A percentile compares a stretch with the other conserved stretches of the same genome.
phyloP scores from a whole-genome alignment of 2,113 vertebrate species.

The Nannobrachium achirus region DNA sequence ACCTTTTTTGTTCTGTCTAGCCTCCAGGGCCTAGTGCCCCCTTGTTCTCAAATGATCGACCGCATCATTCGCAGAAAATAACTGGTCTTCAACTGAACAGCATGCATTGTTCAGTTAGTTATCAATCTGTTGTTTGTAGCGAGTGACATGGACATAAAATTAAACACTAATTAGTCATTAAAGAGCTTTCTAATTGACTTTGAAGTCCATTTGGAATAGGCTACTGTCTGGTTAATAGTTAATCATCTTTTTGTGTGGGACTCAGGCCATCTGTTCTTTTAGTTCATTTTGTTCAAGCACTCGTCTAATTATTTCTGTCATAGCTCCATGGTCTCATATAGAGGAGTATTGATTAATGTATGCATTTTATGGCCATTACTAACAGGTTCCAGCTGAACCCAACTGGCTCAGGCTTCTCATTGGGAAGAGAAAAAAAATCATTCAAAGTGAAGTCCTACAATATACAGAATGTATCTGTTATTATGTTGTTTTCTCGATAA shows the following conservation, averaged over 20 bases:
- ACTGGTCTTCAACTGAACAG: neutral
- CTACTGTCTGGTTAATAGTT: slow-evolving; percentile 9
- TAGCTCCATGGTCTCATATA: neutral
- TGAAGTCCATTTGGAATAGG: slow-evolving; percentile 16
- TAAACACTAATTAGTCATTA: no score
- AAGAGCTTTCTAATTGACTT: slow-evolving; percentile 34
- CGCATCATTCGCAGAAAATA: neutral
- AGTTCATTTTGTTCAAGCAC: slow-evolving; percentile 5
- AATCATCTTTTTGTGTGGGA: neutral
- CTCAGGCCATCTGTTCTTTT: neutral
- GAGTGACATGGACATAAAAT: no score
- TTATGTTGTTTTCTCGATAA: neutral
- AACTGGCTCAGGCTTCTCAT: no score
- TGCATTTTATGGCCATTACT: no score
- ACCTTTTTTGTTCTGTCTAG: slow-evolving; percentile 28
- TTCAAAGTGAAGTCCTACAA: no score
- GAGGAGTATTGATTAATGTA: slow-evolving; percentile 2
- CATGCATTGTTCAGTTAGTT: no score
- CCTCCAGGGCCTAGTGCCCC: slow-evolving; percentile 37
- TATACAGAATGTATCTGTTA: neutral
- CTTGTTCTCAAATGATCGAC: slow-evolving; percentile 20
- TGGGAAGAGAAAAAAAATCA: no score
- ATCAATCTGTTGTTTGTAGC: slow-evolving; percentile 16
- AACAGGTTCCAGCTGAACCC: no score
- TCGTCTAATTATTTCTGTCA: neutral